Percentiles rank a stretch among this genome's conserved stretches.
Conservation (phyloP, 1,140 invertebrate species). For the Tetramorium parvispinum region DNA sequence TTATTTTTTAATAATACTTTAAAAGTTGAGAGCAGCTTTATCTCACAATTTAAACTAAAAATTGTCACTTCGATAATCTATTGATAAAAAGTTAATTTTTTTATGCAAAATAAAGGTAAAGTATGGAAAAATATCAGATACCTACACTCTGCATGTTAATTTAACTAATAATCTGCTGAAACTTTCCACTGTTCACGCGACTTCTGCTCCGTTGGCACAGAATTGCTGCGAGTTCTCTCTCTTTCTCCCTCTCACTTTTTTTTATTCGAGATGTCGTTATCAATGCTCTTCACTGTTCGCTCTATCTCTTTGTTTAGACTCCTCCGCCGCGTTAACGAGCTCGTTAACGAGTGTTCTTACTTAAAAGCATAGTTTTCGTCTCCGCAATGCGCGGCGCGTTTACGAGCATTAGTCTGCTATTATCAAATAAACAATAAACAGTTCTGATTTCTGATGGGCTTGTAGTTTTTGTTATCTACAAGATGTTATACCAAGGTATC, state of each 20-base stretch:
- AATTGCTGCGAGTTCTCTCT: not conserved
- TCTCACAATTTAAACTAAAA: not conserved
- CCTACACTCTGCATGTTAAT: not conserved
- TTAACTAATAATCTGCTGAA: conserved; percentile 2
- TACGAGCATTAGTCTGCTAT: not conserved
- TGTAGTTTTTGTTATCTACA: not conserved
- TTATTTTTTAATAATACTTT: not conserved
- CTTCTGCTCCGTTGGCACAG: conserved; percentile 1
- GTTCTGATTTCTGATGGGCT: not conserved
- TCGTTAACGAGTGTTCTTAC: conserved; percentile 49
- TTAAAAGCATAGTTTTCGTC: conserved; percentile 32
- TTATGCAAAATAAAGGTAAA: not conserved
- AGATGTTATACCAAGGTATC: not conserved
- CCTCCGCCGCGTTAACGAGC: conserved; percentile 32
- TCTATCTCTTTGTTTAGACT: conserved; percentile 46
- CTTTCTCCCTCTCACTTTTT: not conserved
- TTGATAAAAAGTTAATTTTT: not conserved
- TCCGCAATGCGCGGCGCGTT: conserved; percentile 25
- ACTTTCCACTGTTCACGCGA: conserved; percentile 4
- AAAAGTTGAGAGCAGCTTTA: not conserved
- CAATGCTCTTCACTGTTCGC: conserved; percentile 21
- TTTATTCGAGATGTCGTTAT: conserved; percentile 21
- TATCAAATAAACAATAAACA: conserved; percentile 18
- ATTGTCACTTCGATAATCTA: not conserved
- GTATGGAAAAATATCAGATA: not conserved